Evolutionary conservation across 1,140 invertebrate species (phyloP).

Genomic region (Papilio aristodemus): DNA sequence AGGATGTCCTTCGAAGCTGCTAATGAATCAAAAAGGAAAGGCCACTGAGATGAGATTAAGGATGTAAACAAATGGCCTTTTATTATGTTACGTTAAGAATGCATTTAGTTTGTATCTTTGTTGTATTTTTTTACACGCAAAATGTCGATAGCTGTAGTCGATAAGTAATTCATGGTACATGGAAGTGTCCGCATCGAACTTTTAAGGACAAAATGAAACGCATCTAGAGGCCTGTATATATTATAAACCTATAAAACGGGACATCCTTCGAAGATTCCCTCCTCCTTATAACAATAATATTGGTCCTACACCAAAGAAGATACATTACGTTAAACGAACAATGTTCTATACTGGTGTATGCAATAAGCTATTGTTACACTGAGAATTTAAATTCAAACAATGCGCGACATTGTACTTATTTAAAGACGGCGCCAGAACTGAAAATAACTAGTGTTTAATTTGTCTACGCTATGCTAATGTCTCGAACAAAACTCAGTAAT

Average conservation of each 20-base stretch:
- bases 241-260: too few species aligned
- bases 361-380: not conserved
- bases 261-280: too few species aligned
- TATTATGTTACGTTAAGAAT: not conserved
- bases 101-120: not conserved
- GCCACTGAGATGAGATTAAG: not conserved
- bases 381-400: constrained; percentile 19
- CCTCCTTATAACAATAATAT: too few species aligned
- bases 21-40: constrained; percentile 14
- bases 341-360: not conserved
- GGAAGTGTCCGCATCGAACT: not conserved
- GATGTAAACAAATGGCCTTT: not conserved
- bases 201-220: not conserved
- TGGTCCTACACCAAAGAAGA: not conserved
- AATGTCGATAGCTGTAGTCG: not conserved
- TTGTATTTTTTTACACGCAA: not conserved
- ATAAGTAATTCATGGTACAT: not conserved
- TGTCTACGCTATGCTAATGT: constrained; percentile 16
- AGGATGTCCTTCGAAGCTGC: not conserved
- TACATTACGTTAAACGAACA: not conserved
- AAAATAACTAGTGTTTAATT: constrained; percentile 21
- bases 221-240: too few species aligned
- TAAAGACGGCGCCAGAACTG: constrained; percentile 10
- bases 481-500: constrained; percentile 4
- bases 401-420: constrained; percentile 22